Conservation (phyloP, 2,888 invertebrate genomes). For the Heliconius charithonia region DNA sequence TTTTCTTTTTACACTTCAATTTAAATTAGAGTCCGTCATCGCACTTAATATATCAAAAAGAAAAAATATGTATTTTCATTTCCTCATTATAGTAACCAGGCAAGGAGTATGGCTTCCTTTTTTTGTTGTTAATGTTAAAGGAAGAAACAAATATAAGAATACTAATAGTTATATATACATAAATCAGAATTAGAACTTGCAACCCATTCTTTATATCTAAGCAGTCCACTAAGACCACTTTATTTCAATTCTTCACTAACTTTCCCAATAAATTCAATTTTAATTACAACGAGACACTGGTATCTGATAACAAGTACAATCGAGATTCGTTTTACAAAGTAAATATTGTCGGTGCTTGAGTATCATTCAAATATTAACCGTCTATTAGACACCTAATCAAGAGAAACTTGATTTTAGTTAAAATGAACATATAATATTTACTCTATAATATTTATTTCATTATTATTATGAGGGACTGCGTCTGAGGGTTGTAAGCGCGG, state of each 20-base stretch:
- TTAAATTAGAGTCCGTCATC: too few species aligned
- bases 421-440: not conserved
- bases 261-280: constrained; percentile 10
- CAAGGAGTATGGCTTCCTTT: too few species aligned
- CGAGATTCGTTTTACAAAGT: constrained; percentile 22
- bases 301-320: constrained; percentile 5
- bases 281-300: not conserved
- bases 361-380: constrained; percentile 36
- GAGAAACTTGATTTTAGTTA: constrained; percentile 18
- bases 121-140: too few species aligned
- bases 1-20: too few species aligned
- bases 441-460: too few species aligned
- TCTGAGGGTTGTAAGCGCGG: too few species aligned
- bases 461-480: too few species aligned
- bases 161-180: too few species aligned
- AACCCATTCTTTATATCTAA: not conserved
- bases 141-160: too few species aligned
- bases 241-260: not conserved
- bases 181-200: too few species aligned
- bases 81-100: not conserved
- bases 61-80: too few species aligned
- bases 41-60: too few species aligned
- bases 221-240: not conserved
- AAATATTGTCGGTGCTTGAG: constrained; percentile 32
- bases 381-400: constrained; percentile 35